Conservation (phyloP, 2,888 invertebrate genomes). For the Yponomeuta evonymella region DNA sequence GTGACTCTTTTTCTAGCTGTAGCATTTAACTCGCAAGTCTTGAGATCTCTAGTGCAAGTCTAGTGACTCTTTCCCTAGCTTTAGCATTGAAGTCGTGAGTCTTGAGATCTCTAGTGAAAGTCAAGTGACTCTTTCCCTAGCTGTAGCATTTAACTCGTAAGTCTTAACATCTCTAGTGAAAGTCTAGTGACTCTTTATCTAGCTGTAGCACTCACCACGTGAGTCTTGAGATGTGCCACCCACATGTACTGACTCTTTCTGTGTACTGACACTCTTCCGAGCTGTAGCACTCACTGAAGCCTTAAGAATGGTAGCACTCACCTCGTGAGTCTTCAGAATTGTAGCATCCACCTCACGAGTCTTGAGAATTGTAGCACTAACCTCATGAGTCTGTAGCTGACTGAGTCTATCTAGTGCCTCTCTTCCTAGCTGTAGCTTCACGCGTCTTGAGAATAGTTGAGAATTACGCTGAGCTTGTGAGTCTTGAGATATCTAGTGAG, state of each 20-base stretch:
- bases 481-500: no score
- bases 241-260: neutral
- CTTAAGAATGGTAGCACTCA: neutral
- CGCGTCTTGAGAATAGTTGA: no score
- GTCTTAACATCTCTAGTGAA: slow-evolving; percentile 4
- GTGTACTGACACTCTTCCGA: slow-evolving; percentile 5
- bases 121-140: no score
- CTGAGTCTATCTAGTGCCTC: neutral
- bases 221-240: no score
- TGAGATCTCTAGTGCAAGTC: no score
- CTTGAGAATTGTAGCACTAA: slow-evolving; percentile 23
- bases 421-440: no score
- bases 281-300: no score
- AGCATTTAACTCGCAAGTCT: neutral
- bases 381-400: slow-evolving; percentile 56
- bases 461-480: slow-evolving; percentile 33
- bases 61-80: no score
- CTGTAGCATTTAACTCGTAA: neutral
- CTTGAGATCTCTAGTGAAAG: slow-evolving; percentile 69
- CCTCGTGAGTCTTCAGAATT: neutral
- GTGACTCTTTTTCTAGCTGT: no score
- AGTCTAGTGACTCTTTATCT: no score
- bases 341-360: no score
- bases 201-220: no score
- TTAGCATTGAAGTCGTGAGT: slow-evolving; percentile 73